These are phyloP conservation scores for Theodoxus fluviatilis DNA, from an alignment of 2,888 invertebrate genomes.

Conservation along the genomic window DNA sequence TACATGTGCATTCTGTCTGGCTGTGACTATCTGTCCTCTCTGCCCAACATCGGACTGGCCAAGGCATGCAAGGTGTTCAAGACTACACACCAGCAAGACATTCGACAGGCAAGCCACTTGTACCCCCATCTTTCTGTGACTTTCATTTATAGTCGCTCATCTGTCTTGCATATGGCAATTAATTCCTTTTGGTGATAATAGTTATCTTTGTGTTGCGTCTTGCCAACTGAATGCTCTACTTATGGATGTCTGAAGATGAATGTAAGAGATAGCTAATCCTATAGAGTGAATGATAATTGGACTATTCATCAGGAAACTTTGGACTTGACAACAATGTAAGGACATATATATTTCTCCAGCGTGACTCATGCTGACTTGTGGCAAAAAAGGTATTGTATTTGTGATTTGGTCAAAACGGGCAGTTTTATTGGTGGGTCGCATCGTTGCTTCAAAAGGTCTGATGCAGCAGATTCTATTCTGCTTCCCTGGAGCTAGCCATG, in stretches of 20 bases:
- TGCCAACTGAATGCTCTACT: background rate
- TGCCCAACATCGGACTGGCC: conserved; percentile 90
- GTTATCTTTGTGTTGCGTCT: background rate
- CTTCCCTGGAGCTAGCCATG: too few species aligned
- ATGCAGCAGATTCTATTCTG: too few species aligned
- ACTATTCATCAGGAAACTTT: too few species aligned
- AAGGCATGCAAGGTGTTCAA: conserved; percentile 80
- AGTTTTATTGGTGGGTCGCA: background rate
- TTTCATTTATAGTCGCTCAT: too few species aligned
- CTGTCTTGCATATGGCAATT: too few species aligned
- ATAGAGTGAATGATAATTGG: too few species aligned
- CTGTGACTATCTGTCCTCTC: conserved; percentile 90
- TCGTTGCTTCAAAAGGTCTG: too few species aligned
- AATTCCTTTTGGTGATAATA: background rate
- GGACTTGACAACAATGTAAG: too few species aligned
- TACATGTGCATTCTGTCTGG: conserved; percentile 97
- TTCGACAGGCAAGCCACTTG: conserved; percentile 69
- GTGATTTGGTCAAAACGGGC: background rate
- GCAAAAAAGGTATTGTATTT: background rate
- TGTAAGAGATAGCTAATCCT: too few species aligned
- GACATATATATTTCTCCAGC: background rate
- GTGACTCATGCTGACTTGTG: background rate
- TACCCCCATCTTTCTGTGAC: background rate
- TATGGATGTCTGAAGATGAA: too few species aligned
- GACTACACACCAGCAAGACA: conserved; percentile 77